phyloP scores from a whole-genome alignment of 2,888 invertebrate species.

The Chouioia cunea region DNA sequence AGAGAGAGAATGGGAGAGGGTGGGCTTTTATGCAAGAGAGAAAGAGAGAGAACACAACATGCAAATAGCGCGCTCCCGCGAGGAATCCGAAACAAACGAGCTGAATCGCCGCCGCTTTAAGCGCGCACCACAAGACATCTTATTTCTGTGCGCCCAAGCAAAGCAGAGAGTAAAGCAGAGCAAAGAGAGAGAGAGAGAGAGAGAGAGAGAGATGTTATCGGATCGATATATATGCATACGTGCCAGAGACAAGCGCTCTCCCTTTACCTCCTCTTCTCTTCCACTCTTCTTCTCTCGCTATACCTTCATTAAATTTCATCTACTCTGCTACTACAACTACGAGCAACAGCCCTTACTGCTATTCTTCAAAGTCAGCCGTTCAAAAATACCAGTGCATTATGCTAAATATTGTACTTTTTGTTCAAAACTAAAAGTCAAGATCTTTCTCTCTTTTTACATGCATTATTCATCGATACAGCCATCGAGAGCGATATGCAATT shows the following conservation, averaged over 20 bases:
- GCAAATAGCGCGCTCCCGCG: constrained; percentile 39
- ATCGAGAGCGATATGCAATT: too few relatives aligned
- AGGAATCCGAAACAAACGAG: constrained; percentile 50
- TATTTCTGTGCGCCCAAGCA: constrained; percentile 17
- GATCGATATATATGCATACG: constrained; percentile 51
- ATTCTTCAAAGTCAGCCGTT: constrained; percentile 45
- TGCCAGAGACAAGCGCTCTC: constrained; percentile 30
- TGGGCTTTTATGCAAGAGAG: not conserved
- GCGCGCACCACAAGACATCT: constrained; percentile 27
- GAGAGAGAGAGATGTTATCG: constrained; percentile 50
- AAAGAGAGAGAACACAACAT: constrained; percentile 34
- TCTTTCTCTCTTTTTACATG: too few relatives aligned
- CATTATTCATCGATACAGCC: too few relatives aligned
- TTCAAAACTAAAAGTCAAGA: not conserved
- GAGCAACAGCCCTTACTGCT: constrained; percentile 10
- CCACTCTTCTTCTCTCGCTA: too few relatives aligned
- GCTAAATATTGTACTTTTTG: constrained; percentile 32
- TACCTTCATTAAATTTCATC: constrained; percentile 49
- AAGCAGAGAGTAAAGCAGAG: not conserved
- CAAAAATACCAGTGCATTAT: constrained; percentile 35
- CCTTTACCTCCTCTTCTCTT: constrained; percentile 20
- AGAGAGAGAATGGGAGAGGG: not conserved
- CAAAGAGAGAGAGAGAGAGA: not conserved
- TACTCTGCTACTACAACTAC: constrained; percentile 14
- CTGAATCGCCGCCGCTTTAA: constrained; percentile 43